Base-by-base conservation (phyloP, 2,888 invertebrate species). In the Lordiphosa andalusiaca region DNA sequence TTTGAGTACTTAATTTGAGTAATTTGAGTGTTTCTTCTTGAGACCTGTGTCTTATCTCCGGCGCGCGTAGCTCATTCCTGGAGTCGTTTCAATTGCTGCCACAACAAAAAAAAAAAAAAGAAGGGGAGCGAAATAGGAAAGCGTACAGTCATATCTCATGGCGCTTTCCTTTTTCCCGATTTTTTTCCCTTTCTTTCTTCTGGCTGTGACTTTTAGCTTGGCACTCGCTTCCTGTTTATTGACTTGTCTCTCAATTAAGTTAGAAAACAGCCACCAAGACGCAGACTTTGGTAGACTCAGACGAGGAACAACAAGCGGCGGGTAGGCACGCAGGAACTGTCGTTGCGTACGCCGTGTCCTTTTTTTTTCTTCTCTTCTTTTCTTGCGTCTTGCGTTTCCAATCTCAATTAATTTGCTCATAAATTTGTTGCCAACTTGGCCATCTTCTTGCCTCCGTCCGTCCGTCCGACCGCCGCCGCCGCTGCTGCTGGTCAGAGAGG, bases 391-490 rank as follows among this genome's bases (percentile, higher is more conserved):
- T 72, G 71, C 67, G 70, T 84, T 73, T 85, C 76, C 85, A 84
- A 85, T 85, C 86, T 84, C 86, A 84, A 84, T 84, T 85, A 84
- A 85, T 85, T 84, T 82, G 84, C 73, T 82, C 86, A 84, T 85
- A 84, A 84, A 82, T 82, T 84, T 84, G 81, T 73, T 77, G 70
- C 69, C 70, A 76, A 78, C 80, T 82, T 73, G 53, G 65, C 52
- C 56, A 65, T 59, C 12, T 25, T 47, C 16, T 16, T 16, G 16
- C 16, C 16, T 5, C 16, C 16, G 7, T 37, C 42, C 40, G 36
- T 23, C 25, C 9, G 6, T 38, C 54, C 41, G 42, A 56, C 30
- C 37, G 46, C n/a, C 49, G 41, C 56, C 13, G 16, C 36, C 3
- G 6, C 33, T 46, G 3, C 10, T 9, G 16, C 52, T 49, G 54